Evolutionary conservation across 2,797 vertebrate species (phyloP), one percentile per base, ranked within the genome.

Genomic region (Nyctalus aviator): DNA sequence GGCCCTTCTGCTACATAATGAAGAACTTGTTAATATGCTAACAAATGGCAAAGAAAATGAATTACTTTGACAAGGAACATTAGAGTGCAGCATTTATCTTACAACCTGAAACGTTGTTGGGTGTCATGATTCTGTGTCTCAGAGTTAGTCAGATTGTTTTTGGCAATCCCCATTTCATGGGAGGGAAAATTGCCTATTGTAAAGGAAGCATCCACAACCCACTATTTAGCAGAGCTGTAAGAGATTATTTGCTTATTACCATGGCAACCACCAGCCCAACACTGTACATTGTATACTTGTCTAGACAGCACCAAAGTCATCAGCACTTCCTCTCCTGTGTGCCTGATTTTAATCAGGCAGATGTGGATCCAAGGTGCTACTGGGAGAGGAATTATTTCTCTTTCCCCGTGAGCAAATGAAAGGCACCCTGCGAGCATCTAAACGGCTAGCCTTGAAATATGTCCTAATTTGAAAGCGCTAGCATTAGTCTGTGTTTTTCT

Each of bases 231-330:
- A 57, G 72, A 81, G 68, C 93, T 84, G 32, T 91, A 92, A 91
- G 92, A 95, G 95, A 92, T 95, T 95, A 94, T 97, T 97, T 97
- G 90, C 84, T 90, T 92, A 93, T 96, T 93, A 79, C 97, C 96
- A 97, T 97, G 88, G 91, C 75, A 97, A 97, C 96, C 75, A 93
- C 81, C 73, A 84, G 92, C 89, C 93, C 90, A 94, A 92, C 84
- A 88, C 20, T 82, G 83, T 57, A 85, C 69, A 37, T 90, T 96
- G 92, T 90, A 71, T 64, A 66, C 75, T 96, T 93, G 95, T 97
- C 97, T 97, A 97, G 97, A 96, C 92, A 92, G 90, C 91, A 95
- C 94, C 94, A 81, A 81, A 95, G 87, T 86, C 91, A 97, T 93
- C 85, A 88, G 50, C 62, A 91, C 68, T 90, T 96, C 94, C 85